Percentiles rank a stretch among this genome's conserved stretches.
phyloP scores from a whole-genome alignment of 2,797 vertebrate species.

The Lagodon rhomboides region DNA sequence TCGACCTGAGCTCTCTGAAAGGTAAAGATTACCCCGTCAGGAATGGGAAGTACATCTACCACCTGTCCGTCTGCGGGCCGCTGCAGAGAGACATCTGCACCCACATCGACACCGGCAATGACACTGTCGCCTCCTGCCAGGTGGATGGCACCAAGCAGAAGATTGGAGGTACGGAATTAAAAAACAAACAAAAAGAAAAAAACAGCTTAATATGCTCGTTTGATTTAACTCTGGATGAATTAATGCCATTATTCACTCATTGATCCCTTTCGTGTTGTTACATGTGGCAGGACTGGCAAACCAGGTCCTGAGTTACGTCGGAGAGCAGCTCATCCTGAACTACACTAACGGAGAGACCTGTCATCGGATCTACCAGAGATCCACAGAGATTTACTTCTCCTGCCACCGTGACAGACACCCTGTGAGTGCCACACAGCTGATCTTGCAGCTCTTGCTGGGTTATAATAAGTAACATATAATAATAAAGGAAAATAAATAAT shows the following conservation, averaged over 20 bases:
- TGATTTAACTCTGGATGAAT: background rate
- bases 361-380: constrained; percentile 90
- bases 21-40: constrained; percentile 80
- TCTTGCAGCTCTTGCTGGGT: background rate
- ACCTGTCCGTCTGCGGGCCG: constrained; percentile 90
- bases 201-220: too few relatives aligned
- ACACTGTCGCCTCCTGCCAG: constrained; percentile 90
- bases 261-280: background rate
- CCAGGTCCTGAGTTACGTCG: constrained; percentile 90
- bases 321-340: constrained; percentile 93
- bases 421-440: constrained; percentile 78
- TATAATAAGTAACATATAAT: background rate
- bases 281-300: constrained; percentile 84
- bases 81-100: constrained; percentile 82
- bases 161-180: constrained; percentile 86
- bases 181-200: fast-evolving
- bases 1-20: constrained; percentile 89
- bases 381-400: constrained; percentile 93
- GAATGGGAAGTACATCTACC: constrained; percentile 87
- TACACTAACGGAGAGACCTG: constrained; percentile 92
- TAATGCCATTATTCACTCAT: background rate
- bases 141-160: constrained; percentile 75
- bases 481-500: background rate
- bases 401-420: constrained; percentile 88
- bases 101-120: background rate